phyloP scores from a whole-genome alignment of 2,113 vertebrate species.

The Corythoichthys haematopterus region DNA sequence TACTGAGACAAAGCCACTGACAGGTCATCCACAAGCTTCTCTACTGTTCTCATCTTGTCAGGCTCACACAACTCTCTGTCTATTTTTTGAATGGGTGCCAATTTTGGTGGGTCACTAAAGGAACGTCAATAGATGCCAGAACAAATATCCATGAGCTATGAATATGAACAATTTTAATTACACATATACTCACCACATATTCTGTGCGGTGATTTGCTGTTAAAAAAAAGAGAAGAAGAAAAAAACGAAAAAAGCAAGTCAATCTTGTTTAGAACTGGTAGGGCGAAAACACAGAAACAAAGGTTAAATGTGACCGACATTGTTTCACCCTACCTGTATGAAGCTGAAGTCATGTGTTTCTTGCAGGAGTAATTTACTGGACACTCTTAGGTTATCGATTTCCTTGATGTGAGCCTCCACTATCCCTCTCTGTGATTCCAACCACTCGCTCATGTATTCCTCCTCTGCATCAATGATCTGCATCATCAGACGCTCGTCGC shows the following conservation, averaged over 20 bases:
- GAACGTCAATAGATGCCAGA: conserved; percentile 2
- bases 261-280: neutral
- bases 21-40: conserved; percentile 65
- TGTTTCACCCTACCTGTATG: conserved; percentile 48
- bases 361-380: conserved; percentile 58
- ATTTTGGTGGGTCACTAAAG: conserved; percentile 48
- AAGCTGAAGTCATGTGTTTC: conserved; percentile 60
- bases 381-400: conserved; percentile 52
- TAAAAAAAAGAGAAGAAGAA: conserved; percentile 1
- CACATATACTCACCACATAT: conserved; percentile 57
- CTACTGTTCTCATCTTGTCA: conserved; percentile 62
- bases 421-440: conserved; percentile 48
- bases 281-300: neutral
- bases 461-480: conserved; percentile 69
- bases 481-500: conserved; percentile 71
- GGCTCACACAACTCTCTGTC: conserved; percentile 47
- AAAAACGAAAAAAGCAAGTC: neutral
- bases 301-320: neutral
- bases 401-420: conserved; percentile 58
- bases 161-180: neutral
- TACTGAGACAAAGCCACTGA: conserved; percentile 59
- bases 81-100: conserved; percentile 43
- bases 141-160: neutral
- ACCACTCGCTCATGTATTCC: conserved; percentile 55
- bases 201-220: conserved; percentile 61